phyloP scores from a whole-genome alignment of 2,797 vertebrate genomes.

The Dermochelys coriacea region DNA sequence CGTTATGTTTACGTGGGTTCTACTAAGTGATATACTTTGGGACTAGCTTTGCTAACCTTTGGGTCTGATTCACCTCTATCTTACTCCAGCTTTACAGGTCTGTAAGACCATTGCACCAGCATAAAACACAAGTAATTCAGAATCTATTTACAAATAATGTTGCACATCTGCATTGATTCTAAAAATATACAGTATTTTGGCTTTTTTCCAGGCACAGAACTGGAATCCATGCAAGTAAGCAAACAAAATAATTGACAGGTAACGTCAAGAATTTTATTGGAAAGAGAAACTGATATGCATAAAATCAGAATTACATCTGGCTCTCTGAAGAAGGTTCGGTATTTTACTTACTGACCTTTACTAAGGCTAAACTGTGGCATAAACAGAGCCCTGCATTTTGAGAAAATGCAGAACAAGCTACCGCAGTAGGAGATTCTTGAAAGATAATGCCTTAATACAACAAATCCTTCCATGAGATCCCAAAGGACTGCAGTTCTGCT shows the following conservation, averaged over 20 bases:
- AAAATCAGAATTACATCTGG: neutral
- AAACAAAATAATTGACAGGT: neutral
- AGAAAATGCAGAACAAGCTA: neutral
- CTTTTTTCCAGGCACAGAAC: neutral
- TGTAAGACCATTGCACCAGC: neutral
- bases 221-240: neutral
- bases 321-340: neutral
- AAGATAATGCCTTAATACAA: neutral
- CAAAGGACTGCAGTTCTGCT: neutral
- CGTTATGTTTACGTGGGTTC: neutral
- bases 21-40: neutral
- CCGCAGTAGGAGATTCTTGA: neutral
- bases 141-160: neutral
- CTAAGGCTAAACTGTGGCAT: neutral
- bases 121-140: neutral
- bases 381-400: fast-evolving
- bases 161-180: neutral
- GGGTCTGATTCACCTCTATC: neutral
- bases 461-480: neutral
- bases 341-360: neutral
- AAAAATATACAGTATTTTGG: fast-evolving
- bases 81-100: neutral
- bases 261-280: neutral
- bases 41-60: neutral
- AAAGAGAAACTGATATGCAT: neutral